These are phyloP conservation scores for Crotalus viridis DNA, from an alignment of 2,113 vertebrate genomes.

Conservation along the genomic window DNA sequence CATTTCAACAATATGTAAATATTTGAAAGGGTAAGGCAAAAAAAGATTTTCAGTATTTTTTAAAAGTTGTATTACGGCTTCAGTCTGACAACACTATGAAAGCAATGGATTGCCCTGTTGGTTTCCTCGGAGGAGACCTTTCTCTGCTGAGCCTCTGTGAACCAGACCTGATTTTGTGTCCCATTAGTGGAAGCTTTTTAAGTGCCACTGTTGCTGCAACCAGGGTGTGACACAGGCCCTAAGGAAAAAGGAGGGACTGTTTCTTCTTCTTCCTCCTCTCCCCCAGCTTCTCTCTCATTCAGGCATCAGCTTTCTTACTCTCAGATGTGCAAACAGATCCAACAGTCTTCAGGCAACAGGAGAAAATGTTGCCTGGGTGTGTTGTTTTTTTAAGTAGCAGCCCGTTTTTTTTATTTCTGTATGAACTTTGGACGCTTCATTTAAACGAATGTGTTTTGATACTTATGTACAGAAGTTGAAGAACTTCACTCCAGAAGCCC, in stretches of 20 bases:
- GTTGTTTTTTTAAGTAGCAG: neutral
- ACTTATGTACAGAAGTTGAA: slow-evolving; percentile 41
- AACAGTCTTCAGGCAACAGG: neutral
- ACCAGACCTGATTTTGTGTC: neutral
- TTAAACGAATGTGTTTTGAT: slow-evolving; percentile 41
- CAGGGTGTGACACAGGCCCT: no score
- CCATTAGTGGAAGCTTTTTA: no score
- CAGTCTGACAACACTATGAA: neutral
- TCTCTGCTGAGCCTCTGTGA: neutral
- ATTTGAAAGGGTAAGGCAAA: neutral
- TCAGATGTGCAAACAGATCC: neutral
- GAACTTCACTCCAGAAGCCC: slow-evolving; percentile 33
- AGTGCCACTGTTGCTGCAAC: neutral
- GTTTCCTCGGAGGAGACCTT: neutral
- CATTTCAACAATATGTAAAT: neutral
- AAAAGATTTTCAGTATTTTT: neutral
- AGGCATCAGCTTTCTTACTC: neutral
- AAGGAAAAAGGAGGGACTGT: neutral
- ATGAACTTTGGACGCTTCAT: slow-evolving; percentile 29
- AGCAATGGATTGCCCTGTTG: neutral
- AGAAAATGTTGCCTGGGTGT: neutral
- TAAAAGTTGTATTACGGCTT: neutral
- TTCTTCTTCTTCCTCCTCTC: neutral
- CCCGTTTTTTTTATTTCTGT: slow-evolving; percentile 8
- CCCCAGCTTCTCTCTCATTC: neutral